These are phyloP conservation scores for Neotoma lepida DNA, from an alignment of 2,113 vertebrate species.

Conservation along the genomic window DNA sequence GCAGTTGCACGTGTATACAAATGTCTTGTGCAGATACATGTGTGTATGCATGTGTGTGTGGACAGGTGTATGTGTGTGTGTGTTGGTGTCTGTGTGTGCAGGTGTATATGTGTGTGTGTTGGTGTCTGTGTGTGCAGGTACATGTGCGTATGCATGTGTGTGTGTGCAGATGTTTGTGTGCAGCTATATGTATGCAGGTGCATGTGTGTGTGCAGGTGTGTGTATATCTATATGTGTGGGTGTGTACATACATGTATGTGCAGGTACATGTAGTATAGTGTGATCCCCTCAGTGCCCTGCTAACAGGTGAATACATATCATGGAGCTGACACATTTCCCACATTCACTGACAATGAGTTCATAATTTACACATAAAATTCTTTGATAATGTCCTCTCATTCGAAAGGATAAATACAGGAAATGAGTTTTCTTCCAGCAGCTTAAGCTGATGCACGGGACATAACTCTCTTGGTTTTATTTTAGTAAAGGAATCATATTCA, in stretches of 20 bases:
- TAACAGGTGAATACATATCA: rapidly evolving
- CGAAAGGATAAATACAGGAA: not conserved
- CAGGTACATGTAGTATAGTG: not conserved
- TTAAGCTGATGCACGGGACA: not conserved
- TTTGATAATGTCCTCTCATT: not conserved
- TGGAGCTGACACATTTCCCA: no score
- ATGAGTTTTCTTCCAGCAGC: not conserved
- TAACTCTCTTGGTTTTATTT: not conserved
- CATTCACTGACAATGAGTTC: not conserved
- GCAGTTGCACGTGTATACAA: not conserved
- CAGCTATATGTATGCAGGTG: not conserved
- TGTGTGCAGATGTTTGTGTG: not conserved
- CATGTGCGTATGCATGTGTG: not conserved
- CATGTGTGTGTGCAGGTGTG: not conserved
- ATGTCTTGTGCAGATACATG: not conserved
- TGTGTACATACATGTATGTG: rapidly evolving
- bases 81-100: not conserved
- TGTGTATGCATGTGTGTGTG: not conserved
- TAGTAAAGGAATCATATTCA: not conserved
- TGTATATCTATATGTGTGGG: not conserved
- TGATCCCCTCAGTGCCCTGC: rapidly evolving
- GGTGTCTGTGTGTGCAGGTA: not conserved
- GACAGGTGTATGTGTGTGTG: not conserved
- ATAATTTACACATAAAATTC: not conserved
- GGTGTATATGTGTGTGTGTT: not conserved